A percentile compares a stretch with the other conserved stretches of the same genome.
These are phyloP conservation scores for Exephanes ischioxanthus DNA, from an alignment of 2,888 invertebrate genomes.

Conservation along the genomic window DNA sequence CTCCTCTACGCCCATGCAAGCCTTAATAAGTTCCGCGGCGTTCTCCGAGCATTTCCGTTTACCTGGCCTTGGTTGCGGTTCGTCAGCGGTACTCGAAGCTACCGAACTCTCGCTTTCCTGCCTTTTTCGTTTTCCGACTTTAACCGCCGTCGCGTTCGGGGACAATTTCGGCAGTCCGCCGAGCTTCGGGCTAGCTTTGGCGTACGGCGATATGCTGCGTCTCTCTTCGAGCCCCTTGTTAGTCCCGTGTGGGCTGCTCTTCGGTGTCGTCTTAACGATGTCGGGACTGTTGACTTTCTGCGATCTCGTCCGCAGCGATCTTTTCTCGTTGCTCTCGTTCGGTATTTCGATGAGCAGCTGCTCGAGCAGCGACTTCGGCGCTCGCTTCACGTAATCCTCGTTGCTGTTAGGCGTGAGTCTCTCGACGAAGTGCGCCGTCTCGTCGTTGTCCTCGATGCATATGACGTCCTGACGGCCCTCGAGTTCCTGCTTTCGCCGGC, in stretches of 20 bases:
- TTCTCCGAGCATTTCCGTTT: constrained; percentile 88
- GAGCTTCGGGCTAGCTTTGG: constrained; percentile 84
- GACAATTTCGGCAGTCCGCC: constrained; percentile 72
- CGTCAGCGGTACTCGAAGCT: constrained; percentile 88
- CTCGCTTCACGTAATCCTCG: constrained; percentile 81
- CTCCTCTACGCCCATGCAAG: constrained; percentile 86
- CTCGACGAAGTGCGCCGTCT: constrained; percentile 79
- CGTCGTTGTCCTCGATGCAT: constrained; percentile 83
- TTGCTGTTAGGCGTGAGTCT: constrained; percentile 77
- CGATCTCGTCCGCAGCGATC: constrained; percentile 82
- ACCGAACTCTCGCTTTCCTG: constrained; percentile 92
- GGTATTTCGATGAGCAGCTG: constrained; percentile 95
- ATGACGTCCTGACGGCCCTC: constrained; percentile 83
- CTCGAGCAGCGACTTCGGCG: constrained; percentile 88
- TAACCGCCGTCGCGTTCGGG: constrained; percentile 73
- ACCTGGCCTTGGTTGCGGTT: constrained; percentile 85
- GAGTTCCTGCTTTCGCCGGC: constrained; percentile 83
- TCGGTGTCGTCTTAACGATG: constrained; percentile 80
- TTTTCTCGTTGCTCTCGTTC: constrained; percentile 87
- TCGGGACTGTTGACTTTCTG: constrained; percentile 84
- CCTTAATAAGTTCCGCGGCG: constrained; percentile 87
- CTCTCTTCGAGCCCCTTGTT: constrained; percentile 79
- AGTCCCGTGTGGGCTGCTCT: constrained; percentile 82
- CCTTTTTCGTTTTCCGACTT: constrained; percentile 89
- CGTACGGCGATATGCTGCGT: constrained; percentile 84